These are phyloP conservation scores for Aeoliscus strigatus DNA, from an alignment of 2,797 vertebrate species.

Conservation along the genomic window DNA sequence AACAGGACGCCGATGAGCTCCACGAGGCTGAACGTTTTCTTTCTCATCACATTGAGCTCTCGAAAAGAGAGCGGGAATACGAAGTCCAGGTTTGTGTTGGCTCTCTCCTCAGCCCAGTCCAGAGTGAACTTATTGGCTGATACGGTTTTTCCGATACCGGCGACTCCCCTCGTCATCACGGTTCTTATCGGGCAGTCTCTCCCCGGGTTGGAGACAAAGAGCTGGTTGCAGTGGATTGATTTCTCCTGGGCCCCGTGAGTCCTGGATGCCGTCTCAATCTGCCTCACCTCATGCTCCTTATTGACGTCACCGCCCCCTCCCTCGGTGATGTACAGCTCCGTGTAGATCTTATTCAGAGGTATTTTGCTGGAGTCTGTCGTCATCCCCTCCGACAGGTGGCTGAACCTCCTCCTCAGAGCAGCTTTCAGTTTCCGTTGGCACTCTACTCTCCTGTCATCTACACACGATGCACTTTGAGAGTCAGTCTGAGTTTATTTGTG, in stretches of 20 bases:
- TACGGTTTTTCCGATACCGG: constrained; percentile 69
- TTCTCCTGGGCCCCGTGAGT: constrained; percentile 31
- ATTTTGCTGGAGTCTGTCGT: constrained; percentile 3
- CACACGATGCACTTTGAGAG: background rate
- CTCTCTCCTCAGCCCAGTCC: constrained; percentile 61
- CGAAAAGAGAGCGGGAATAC: constrained; percentile 62
- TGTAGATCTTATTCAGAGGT: constrained; percentile 57
- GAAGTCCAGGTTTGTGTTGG: constrained; percentile 52
- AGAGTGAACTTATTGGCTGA: constrained; percentile 57
- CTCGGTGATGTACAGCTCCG: constrained; percentile 59
- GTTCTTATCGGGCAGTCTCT: constrained; percentile 29
- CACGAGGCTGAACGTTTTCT: constrained; percentile 28
- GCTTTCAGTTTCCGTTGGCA: constrained; percentile 43
- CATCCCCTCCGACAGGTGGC: constrained; percentile 33
- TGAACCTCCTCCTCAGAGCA: constrained; percentile 39
- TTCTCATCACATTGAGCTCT: constrained; percentile 58
- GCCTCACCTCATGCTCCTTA: constrained; percentile 60
- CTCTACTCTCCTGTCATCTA: constrained; percentile 27
- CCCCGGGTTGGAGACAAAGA: constrained; percentile 37
- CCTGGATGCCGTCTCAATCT: constrained; percentile 43
- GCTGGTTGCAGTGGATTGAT: constrained; percentile 49
- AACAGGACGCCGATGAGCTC: constrained; percentile 46
- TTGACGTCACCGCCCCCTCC: constrained; percentile 45
- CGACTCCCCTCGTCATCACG: constrained; percentile 63
- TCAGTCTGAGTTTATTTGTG: too few relatives aligned